Conservation (phyloP, 2,113 vertebrate genomes). For the Galemys pyrenaicus region DNA sequence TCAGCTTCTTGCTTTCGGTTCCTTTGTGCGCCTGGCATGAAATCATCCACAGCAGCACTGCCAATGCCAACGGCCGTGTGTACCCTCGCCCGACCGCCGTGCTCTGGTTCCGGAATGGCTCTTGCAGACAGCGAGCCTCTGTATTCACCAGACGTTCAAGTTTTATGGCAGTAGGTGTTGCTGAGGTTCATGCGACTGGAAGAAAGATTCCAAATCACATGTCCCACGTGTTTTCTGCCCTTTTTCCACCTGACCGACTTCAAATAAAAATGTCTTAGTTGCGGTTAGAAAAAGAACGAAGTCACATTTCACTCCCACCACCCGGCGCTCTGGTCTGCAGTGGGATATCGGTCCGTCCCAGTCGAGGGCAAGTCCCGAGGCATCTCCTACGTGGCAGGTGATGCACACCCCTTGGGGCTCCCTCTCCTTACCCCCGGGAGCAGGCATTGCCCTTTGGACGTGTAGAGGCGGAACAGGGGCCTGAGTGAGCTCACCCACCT, state of each 20-base stretch:
- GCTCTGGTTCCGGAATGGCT: background rate
- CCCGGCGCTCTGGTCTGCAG: background rate
- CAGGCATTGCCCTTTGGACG: background rate
- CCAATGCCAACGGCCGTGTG: background rate
- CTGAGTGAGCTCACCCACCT: background rate
- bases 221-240: background rate
- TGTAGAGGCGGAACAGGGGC: background rate
- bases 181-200: background rate
- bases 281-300: constrained; percentile 44
- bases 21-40: background rate
- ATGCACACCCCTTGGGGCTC: background rate
- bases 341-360: background rate
- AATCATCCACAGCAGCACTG: background rate
- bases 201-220: constrained; percentile 43
- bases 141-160: background rate
- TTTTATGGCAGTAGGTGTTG: background rate
- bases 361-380: background rate
- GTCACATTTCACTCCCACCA: background rate
- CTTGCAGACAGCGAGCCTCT: background rate
- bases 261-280: constrained; percentile 26
- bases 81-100: background rate
- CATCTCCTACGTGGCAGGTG: background rate
- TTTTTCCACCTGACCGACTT: constrained; percentile 52
- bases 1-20: background rate
- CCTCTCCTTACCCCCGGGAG: background rate